Evolutionary conservation across 2,797 vertebrate genomes (phyloP), one percentile per base, ranked within the genome.

Genomic region (Sciurus carolinensis): DNA sequence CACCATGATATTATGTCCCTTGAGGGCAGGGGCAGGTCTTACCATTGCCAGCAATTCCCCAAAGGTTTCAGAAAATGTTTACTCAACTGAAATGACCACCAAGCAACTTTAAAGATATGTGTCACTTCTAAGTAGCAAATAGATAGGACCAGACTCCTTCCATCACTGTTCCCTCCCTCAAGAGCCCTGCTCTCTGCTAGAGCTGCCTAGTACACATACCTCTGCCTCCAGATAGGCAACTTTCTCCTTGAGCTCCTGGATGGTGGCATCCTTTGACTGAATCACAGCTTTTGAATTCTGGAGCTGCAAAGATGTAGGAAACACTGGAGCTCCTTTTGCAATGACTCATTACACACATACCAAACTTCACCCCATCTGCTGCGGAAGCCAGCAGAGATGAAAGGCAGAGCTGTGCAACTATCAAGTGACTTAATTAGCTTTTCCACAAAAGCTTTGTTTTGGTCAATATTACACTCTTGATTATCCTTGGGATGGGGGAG

Each of bases 211-310:
- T 2, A 1, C 11, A 95, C 92, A 62, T 77, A 99, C 99, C 99
- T 99, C 99, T 0, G 99, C 99, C 96, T 99, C 99, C 98, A 99
- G 97, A 95, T 99, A 99, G 0, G 99, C 98, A 0, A 99, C 99
- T 64, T 99, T 99, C 98, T 99, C 99, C 98, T 99, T 99, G 95
- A 99, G 99, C 90, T 99, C 99, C 95, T 99, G 99, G 98, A 99
- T 99, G 75, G 98, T 95, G 0, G 98, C 95, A 3, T 99, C 99
- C 77, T 99, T 99, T 95, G 99, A 99, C 97, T 99, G 99, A 96
- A 99, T 99, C 98, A 99, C 99, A 8, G 99, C 99, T 96, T 99
- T 99, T 14, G 99, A 99, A 98, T 99, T 99, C 98, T 99, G 99
- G 94, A 99, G 99, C 99, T 99, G 97, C 6, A 79, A 89, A 50